Evolutionary conservation across 2,888 invertebrate genomes (phyloP), one percentile per base, ranked within the genome.

Genomic region (Lasioglossum oenotherae): DNA sequence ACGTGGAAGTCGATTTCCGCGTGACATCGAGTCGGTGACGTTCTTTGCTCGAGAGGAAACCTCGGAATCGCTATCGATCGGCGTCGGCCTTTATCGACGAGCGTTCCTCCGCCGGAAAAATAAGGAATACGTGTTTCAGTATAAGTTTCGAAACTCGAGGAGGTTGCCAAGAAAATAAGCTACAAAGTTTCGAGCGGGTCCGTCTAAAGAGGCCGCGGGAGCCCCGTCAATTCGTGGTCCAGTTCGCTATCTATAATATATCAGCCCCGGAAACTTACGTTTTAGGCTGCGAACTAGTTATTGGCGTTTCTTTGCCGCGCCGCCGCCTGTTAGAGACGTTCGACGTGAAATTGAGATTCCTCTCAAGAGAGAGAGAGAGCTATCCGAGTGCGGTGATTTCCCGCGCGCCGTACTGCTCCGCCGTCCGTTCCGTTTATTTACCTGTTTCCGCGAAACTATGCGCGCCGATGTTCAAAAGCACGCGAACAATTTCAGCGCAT

Each of bases 81-180:
- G n/a, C 14, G 27, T 14, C 60, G 14, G 41, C 69, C 41, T 60
- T 57, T 69, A 44, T 41, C 31, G 41, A n/a, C 60, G 41, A 35
- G 10, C 27, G 31, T 67, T 71, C 31, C 6, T 4, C 49, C 23
- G 10, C 31, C 31, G 64, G 67, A 46, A 53, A 85, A 67, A 73
- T 79, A 76, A 84, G 73, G 38, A 67, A 72, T 79, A 83, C 67
- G 31, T 67, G 75, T 67, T n/a, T 27, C 64, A 41, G 46, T 53
- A 44, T 41, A 71, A 80, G 84, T 76, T 78, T 81, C 74, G 44
- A 53, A 72, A 53, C 53, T n/a, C 31, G 67, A 79, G 31, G 75
- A 31, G 60, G 57, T 67, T 84, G 84, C 79, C 76, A 80, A 82
- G 83, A 83, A 83, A 83, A 83, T 83, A 83, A 79, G 79, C 67